Base-by-base conservation (phyloP, 2,888 invertebrate genomes). In the Hyppa rectilinea region DNA sequence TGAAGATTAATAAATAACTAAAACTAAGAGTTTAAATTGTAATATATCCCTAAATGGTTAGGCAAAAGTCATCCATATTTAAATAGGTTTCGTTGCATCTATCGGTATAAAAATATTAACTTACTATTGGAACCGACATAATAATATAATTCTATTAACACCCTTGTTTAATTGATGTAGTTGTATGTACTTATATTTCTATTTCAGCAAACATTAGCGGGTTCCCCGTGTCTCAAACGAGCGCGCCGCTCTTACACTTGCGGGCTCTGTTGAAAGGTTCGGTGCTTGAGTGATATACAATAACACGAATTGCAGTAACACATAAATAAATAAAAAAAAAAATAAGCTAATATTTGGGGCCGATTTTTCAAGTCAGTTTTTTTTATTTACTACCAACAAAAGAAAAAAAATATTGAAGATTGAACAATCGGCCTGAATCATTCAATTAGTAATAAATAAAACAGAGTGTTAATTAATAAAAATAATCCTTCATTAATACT, bases 241-340 rank as follows among this genome's bases (percentile, higher is more conserved):
- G 92, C 78, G 92, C 92, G 5, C 92, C 90, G 66, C 91, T 96
- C 68, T 93, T 96, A 81, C 94, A 96, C 86, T 92, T 96, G 90
- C 90, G 96, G 85, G 91, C 94, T 49, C 92, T 96, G 26, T 90
- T 96, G 69, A 95, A 95, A 96, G 96, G 96, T 96, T 93, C 89
- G 93, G 85, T 62, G 65, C 58, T 70, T 78, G 63, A 29, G 29
- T 68, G 43, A 50, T 56, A 26, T 55, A 75, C n/a, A 52, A 45
- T 77, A 71, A 76, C 70, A 36, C 12, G 36, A 14, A n/a, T 53
- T 53, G 6, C 36, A 36, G 20, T 29, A 29, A 52, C 53, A 53
- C n/a, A n/a, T 34, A 12, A 20, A 20, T 12, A 14, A 29, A n/a
- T 12, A 59, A 29, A 29, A 20, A 14, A 59, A 17, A n/a, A 43